Percentiles rank a stretch among this genome's conserved stretches.
Evolutionary conservation across 2,113 vertebrate species (phyloP).

Genomic region (Micromys minutus): DNA sequence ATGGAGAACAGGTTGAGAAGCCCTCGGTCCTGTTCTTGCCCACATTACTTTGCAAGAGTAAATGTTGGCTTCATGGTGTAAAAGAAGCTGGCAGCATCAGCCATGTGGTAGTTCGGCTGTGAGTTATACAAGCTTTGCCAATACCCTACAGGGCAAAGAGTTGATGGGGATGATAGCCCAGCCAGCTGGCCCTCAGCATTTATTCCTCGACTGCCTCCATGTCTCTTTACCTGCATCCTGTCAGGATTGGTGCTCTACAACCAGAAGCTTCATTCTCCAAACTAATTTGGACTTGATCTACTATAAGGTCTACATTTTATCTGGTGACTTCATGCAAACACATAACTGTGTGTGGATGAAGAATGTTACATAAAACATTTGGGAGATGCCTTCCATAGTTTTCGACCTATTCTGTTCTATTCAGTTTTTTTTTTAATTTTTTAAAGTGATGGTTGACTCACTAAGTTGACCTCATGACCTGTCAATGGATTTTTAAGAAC

Average conservation of each 20-base stretch:
- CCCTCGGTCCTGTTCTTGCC: neutral
- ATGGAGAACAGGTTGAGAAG: neutral
- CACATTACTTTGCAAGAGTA: neutral
- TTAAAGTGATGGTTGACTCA: neutral
- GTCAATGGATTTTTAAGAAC: constrained; percentile 46
- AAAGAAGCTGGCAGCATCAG: neutral
- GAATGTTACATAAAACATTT: neutral
- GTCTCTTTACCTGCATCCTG: neutral
- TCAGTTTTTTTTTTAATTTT: neutral
- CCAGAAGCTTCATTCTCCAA: neutral
- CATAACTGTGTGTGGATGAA: neutral
- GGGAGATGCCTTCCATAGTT: neutral
- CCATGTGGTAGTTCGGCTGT: neutral
- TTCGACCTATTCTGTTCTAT: neutral
- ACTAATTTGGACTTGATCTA: neutral
- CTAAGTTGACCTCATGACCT: constrained; percentile 7
- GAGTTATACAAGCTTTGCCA: neutral
- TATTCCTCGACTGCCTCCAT: neutral
- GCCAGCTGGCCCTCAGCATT: neutral
- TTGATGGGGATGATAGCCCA: neutral
- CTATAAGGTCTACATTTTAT: neutral
- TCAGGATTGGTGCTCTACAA: neutral
- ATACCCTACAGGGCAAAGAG: neutral
- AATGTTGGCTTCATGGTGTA: neutral
- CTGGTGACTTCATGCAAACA: neutral